Percentiles rank a stretch among this genome's conserved stretches.
phyloP scores from a whole-genome alignment of 2,888 invertebrate genomes.

The Conus canariensis region DNA sequence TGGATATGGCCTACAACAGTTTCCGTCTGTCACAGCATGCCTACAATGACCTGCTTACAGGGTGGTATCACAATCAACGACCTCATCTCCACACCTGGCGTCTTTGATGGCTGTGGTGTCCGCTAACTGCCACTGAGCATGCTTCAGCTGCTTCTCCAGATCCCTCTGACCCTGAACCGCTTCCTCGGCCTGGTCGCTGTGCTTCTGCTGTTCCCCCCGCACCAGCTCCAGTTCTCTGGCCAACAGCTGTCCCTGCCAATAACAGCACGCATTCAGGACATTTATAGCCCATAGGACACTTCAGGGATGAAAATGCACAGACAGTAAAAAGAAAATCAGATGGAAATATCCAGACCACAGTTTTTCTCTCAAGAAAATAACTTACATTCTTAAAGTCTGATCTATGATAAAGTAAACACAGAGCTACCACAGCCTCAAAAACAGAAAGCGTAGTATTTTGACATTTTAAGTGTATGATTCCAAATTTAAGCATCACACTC shows the following conservation, averaged over 20 bases:
- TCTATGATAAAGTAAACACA: too few relatives aligned
- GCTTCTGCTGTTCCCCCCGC: slow-evolving; percentile 61
- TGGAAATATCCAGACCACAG: background rate
- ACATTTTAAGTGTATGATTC: too few relatives aligned
- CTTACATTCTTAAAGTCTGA: too few relatives aligned
- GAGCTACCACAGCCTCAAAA: too few relatives aligned
- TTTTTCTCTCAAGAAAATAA: background rate
- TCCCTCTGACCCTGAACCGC: slow-evolving; percentile 63
- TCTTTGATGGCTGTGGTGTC: slow-evolving; percentile 73
- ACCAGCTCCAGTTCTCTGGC: slow-evolving; percentile 73
- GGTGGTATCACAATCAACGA: background rate
- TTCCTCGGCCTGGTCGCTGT: slow-evolving; percentile 61
- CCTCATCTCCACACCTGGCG: slow-evolving; percentile 62
- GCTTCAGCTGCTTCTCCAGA: slow-evolving; percentile 74
- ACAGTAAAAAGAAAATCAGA: background rate
- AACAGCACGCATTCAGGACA: background rate
- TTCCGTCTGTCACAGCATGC: background rate
- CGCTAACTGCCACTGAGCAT: slow-evolving; percentile 75
- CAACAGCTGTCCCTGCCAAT: slow-evolving; percentile 71
- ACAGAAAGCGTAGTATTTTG: too few relatives aligned
- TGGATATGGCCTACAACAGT: too few relatives aligned
- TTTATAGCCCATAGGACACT: background rate
- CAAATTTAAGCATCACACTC: too few relatives aligned
- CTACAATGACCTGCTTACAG: background rate
- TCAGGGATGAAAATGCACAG: background rate